Evolutionary conservation across 2,888 invertebrate genomes (phyloP), one percentile per base, ranked within the genome.

Genomic region (Trachelus stipa): DNA sequence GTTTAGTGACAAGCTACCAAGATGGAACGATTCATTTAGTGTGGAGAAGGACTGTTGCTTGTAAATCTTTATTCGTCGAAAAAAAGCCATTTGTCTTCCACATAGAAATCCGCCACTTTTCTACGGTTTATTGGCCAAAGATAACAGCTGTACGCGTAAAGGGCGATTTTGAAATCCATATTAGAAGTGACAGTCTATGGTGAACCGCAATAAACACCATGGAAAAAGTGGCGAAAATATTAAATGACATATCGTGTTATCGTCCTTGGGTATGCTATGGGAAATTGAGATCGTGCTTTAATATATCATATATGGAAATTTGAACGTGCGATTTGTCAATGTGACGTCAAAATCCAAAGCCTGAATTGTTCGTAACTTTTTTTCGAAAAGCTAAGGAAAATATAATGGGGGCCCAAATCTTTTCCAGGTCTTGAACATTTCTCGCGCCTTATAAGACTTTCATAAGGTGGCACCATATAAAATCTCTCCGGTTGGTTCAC

Each of bases 61-160:
- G 71, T 71, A 71, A 71, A 71, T 71, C 71, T 71, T 71, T 31
- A 34, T 71, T 71, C 33, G 9, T 6, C 71, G 71, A 71, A 71
- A 30, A 33, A 12, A 3, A 23, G 33, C 71, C 30, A 71, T 71
- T 71, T 34, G 71, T 71, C 71, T 71, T 11, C 4, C 15, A 15
- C 9, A 15, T 31, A 71, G 56, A 56, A 56, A 56, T 23, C 23
- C 23, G 9, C 2, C 56, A 9, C 23, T 2, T 56, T 56, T 56
- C 56, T 23, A 56, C 9, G 15, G 23, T 56, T 23, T 9, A 56
- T 9, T 2, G 15, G 2, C 2, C 2, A 23, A 23, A 23, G 23
- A 56, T 23, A 23, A 56, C 9, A 56, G 23, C 9, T 9, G 56
- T 23, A 23, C 9, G 56, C 2, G 23, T 9, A 23, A 56, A 0